These are phyloP conservation scores for Phenganax stokvisi DNA, from an alignment of 92 coral and sea anemone species.

Conservation along the genomic window DNA sequence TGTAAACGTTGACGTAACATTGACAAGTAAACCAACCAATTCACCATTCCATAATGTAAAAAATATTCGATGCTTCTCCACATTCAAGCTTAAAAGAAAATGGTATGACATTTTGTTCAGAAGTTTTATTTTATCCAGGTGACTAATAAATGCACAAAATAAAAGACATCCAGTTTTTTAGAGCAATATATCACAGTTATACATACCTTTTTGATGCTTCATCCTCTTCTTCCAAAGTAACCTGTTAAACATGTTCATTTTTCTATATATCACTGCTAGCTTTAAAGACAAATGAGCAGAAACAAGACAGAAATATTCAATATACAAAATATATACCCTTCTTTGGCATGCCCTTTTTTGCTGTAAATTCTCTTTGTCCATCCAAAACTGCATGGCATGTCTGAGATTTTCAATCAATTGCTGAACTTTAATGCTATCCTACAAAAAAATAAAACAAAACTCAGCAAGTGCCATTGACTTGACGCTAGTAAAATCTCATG, in stretches of 20 bases:
- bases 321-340: neutral
- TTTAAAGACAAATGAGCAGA: too few relatives aligned
- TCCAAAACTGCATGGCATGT: slow-evolving; percentile 21
- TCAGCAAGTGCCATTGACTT: neutral
- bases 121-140: neutral
- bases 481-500: too few relatives aligned
- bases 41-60: slow-evolving; percentile 34
- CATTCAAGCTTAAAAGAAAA: neutral
- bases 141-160: neutral
- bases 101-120: neutral
- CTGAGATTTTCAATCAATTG: slow-evolving; percentile 20
- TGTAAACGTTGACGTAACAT: slow-evolving; percentile 9
- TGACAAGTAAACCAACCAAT: slow-evolving; percentile 22
- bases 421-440: neutral
- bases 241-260: neutral
- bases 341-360: neutral
- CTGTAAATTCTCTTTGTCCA: neutral
- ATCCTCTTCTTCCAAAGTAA: slow-evolving; percentile 11
- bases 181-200: neutral
- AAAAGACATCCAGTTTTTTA: neutral
- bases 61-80: neutral
- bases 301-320: too few relatives aligned
- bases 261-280: too few relatives aligned
- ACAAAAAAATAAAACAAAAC: neutral
- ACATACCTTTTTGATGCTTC: slow-evolving; percentile 14